Percentiles rank a stretch among this genome's conserved stretches.
phyloP scores from a whole-genome alignment of 2,113 vertebrate genomes.

The Rhombomys opimus region DNA sequence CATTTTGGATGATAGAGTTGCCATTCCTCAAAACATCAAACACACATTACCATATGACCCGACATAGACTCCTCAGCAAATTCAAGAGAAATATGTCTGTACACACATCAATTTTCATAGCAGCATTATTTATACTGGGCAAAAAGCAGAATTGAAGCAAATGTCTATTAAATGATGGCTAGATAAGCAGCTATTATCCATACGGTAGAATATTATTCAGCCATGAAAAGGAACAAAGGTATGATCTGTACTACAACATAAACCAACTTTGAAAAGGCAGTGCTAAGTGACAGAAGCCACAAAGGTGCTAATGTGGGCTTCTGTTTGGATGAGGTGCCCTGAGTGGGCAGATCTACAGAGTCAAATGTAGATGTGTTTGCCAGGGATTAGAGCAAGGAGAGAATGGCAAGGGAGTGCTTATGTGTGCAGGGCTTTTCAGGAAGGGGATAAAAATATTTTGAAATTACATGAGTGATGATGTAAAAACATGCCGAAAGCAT shows the following conservation, averaged over 20 bases:
- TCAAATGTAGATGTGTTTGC: background rate
- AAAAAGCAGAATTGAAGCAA: background rate
- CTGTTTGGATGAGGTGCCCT: background rate
- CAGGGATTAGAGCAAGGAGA: background rate
- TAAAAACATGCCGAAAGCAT: background rate
- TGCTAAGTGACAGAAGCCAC: background rate
- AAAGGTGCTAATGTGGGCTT: background rate
- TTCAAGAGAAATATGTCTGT: background rate
- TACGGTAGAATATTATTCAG: background rate
- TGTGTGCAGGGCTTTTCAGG: background rate
- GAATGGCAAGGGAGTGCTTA: background rate
- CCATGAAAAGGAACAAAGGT: background rate
- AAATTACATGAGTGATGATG: background rate
- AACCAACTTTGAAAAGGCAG: background rate
- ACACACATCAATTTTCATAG: background rate
- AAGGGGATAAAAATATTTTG: background rate
- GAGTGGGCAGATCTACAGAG: background rate
- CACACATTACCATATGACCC: background rate
- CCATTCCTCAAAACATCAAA: background rate
- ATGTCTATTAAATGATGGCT: background rate
- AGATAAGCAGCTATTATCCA: background rate
- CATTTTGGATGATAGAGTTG: background rate
- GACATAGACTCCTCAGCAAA: background rate
- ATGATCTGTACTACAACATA: accelerated
- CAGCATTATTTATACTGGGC: background rate